phyloP scores from a whole-genome alignment of 2,888 invertebrate genomes.

The Drepana falcataria region DNA sequence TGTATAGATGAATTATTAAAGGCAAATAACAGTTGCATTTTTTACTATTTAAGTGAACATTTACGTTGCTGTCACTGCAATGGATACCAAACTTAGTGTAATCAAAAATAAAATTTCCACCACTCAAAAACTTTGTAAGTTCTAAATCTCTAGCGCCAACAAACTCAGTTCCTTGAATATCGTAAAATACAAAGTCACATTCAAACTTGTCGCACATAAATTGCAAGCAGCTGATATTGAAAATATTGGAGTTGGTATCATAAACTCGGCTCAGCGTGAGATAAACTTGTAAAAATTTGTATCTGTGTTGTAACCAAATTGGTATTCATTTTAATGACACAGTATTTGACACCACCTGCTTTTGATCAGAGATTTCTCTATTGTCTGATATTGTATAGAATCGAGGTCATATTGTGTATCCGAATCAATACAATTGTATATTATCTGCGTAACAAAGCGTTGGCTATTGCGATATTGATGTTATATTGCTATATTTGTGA shows the following conservation, averaged over 20 bases:
- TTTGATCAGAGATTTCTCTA: not conserved
- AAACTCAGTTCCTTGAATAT: not conserved
- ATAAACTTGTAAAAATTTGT: constrained; percentile 26
- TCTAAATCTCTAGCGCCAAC: constrained; percentile 2
- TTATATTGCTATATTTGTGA: too few species aligned
- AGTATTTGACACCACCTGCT: not conserved
- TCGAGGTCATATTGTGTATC: not conserved
- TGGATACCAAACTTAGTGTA: too few species aligned
- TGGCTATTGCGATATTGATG: not conserved
- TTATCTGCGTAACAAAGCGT: not conserved
- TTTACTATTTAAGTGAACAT: too few species aligned
- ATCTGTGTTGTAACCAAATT: constrained; percentile 9
- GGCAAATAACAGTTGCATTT: too few species aligned
- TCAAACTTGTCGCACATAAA: constrained; percentile 26
- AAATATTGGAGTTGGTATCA: constrained; percentile 27
- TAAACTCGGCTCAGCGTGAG: constrained; percentile 18
- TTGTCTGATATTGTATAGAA: not conserved
- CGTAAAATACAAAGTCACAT: constrained; percentile 29
- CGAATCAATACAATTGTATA: not conserved
- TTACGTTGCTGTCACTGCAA: too few species aligned
- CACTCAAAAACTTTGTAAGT: constrained; percentile 4
- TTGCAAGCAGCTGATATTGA: constrained; percentile 29
- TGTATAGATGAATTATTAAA: too few species aligned
- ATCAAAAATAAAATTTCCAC: too few species aligned
- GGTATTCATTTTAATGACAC: not conserved